Base-by-base conservation (phyloP, 2,888 invertebrate genomes). In the Halocaridina rubra region DNA sequence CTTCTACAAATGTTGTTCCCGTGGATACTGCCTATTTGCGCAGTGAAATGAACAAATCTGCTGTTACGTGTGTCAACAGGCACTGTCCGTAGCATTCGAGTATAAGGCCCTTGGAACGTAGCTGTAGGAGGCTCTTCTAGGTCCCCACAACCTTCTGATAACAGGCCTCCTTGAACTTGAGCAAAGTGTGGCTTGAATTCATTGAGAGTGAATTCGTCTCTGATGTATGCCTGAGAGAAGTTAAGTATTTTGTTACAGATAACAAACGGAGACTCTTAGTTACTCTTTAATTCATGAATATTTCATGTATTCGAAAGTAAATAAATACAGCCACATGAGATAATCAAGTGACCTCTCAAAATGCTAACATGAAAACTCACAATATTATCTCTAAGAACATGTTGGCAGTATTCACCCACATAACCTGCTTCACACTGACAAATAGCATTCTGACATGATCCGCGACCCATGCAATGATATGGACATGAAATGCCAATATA, bases 21-120 rank as follows among this genome's bases (percentile, higher is more conserved):
- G 24, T 79, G 67, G 27, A n/a, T n/a, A 29, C 79, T 75, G 30
- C 82, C 82, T 16, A 88, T 84, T 27, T 64, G 84, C 13, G 84
- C 79, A 4, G 72, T 80, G 81, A 88, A 88, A 39, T 86, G 84
- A 3, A 88, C 86, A 32, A 88, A 88, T 46, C 78, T 84, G 13
- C 75, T 86, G 24, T 84, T 86, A 30, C 88, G 86, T n/a, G 86
- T 86, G 76, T 88, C 88, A 16, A 88, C 84, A 30, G 88, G 88
- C 2, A 64, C 27, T 16, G 86, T 86, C 57, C 77, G 80, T 33
- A 88, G 81, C 30, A 59, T 74, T 33, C 88, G 67, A 29, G 86
- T 86, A 61, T 77, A 46, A 69, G 78, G 74, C 5, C 86, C 86
- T 78, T 88, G 86, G 84, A 86, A 84, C 19, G 84, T 84, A 27